phyloP scores from a whole-genome alignment of 2,113 vertebrate genomes.

The Rhabdomys dilectus region DNA sequence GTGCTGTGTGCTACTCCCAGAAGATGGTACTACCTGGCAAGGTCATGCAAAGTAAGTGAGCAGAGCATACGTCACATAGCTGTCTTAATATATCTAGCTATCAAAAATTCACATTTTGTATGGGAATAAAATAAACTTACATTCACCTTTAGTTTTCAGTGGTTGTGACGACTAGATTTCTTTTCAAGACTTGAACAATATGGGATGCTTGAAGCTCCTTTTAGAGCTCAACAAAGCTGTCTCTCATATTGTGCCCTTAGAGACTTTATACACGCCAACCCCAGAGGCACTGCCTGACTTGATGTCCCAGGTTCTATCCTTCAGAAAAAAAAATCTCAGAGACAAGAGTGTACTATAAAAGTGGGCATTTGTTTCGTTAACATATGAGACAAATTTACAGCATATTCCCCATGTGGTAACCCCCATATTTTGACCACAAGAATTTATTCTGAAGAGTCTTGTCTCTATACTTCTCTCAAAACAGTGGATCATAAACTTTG shows the following conservation, averaged over 20 bases:
- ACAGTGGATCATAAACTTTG: background rate
- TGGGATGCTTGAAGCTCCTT: fast-evolving
- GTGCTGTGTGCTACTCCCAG: background rate
- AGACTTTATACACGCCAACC: background rate
- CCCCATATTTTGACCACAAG: background rate
- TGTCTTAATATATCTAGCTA: background rate
- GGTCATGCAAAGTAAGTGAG: too few relatives aligned
- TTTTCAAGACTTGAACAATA: background rate
- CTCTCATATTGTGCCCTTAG: background rate
- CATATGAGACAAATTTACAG: background rate
- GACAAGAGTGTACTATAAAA: background rate
- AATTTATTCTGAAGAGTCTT: background rate
- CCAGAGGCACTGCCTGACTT: background rate
- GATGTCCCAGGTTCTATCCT: fast-evolving
- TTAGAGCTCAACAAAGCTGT: background rate
- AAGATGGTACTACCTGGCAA: background rate
- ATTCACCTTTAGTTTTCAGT: background rate
- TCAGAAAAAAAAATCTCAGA: background rate
- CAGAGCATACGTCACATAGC: background rate
- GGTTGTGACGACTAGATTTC: background rate
- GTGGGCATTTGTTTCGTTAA: background rate
- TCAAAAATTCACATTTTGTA: background rate
- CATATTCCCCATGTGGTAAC: background rate
- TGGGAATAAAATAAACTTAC: background rate
- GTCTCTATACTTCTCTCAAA: background rate